Conservation (phyloP, 2,888 invertebrate genomes). For the Cheilosia impressa region DNA sequence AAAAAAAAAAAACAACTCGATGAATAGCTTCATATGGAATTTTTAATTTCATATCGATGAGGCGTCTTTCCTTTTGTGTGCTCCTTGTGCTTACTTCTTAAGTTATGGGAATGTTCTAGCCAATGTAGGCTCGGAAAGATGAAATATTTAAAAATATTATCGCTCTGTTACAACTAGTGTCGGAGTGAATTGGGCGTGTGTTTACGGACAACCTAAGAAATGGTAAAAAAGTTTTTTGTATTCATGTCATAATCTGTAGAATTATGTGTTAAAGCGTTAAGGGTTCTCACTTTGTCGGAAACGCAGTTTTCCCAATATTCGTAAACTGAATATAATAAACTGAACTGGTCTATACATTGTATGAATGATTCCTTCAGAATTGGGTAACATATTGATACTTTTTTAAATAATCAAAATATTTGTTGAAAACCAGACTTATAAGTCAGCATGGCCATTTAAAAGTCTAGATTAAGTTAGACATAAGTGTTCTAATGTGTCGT, state of each 20-base stretch:
- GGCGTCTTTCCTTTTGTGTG: conserved; percentile 56
- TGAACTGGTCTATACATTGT: conserved; percentile 1
- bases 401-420: neutral
- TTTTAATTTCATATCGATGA: conserved; percentile 63
- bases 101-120: conserved; percentile 61
- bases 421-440: neutral
- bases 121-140: conserved; percentile 36
- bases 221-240: conserved; percentile 63
- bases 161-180: conserved; percentile 69
- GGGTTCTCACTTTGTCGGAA: conserved; percentile 25
- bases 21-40: conserved; percentile 66
- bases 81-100: conserved; percentile 65
- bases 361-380: neutral
- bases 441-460: neutral
- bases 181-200: conserved; percentile 70
- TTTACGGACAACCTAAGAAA: conserved; percentile 52
- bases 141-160: conserved; percentile 60
- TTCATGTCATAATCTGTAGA: conserved; percentile 69
- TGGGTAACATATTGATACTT: too few species aligned
- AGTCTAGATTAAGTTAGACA: too few species aligned
- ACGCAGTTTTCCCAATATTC: neutral
- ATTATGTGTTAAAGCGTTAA: conserved; percentile 64
- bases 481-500: too few species aligned
- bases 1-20: conserved; percentile 16
- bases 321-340: conserved; percentile 31